Evolutionary conservation across 2,888 invertebrate species (phyloP).

Genomic region (Agrilus cyanescens): DNA sequence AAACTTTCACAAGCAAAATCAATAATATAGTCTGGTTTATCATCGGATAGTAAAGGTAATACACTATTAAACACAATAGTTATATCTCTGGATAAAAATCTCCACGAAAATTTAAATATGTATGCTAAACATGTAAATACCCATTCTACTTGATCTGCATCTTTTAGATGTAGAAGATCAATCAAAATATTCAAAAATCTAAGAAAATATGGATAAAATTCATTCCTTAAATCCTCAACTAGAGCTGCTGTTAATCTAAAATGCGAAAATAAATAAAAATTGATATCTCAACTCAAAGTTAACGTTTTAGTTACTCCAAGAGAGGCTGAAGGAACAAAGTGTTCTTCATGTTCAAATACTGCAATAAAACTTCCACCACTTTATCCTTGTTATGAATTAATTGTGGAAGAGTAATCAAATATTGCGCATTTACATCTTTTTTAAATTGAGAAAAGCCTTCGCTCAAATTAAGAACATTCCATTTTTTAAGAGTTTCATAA

Average conservation of each 20-base stretch:
- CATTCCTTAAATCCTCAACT: conserved; percentile 76
- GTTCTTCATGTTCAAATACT: conserved; percentile 61
- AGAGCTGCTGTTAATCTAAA: conserved; percentile 69
- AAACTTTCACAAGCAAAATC: conserved; percentile 95
- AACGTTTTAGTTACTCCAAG: conserved; percentile 58
- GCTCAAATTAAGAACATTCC: conserved; percentile 79
- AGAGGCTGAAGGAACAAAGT: conserved; percentile 67
- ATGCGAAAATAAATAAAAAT: conserved; percentile 17
- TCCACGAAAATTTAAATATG: conserved; percentile 80
- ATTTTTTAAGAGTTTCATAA: conserved; percentile 71
- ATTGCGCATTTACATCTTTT: conserved; percentile 51
- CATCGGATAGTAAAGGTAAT: conserved; percentile 63
- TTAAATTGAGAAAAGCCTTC: conserved; percentile 69
- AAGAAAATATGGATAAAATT: conserved; percentile 80
- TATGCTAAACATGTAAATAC: conserved; percentile 77
- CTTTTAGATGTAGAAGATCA: conserved; percentile 57
- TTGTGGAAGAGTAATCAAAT: conserved; percentile 71
- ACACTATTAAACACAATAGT: conserved; percentile 57
- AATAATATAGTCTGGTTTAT: conserved; percentile 72
- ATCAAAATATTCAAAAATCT: conserved; percentile 63
- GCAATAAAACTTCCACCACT: conserved; percentile 58
- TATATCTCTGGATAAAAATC: conserved; percentile 70
- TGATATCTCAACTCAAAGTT: neutral
- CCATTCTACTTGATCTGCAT: conserved; percentile 78
- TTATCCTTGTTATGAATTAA: conserved; percentile 68